Base-by-base conservation (phyloP, 2,797 vertebrate species). In the Pteronotus mesoamericanus region DNA sequence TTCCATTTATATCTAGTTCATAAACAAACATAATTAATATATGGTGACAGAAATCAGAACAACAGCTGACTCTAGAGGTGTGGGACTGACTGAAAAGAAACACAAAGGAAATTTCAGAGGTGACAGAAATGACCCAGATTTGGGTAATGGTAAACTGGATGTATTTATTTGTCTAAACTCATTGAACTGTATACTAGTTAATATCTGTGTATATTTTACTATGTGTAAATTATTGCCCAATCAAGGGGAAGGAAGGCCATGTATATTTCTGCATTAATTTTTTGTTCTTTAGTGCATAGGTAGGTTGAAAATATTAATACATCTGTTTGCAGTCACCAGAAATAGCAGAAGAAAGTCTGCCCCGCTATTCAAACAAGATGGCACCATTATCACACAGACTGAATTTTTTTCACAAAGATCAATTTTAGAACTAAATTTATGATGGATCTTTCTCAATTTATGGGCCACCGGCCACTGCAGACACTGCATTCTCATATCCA, bases 11-110 rank as follows among this genome's bases (percentile, higher is more conserved):
- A 95, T 51, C 5, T 79, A 88, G 83, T 44, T 88, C 86, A 72
- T 79, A 44, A 93, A 71, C 61, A 90, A 79, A 34, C 19, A 90
- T 93, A 95, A 93, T 89, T 84, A 96, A 94, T 44, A 82, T 29
- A 77, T 29, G 44, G 29, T 61, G 51, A 93, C 22, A 75, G 57
- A 68, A 89, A 95, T 78, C 46, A 80, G 48, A 82, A 68, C 8
- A 83, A 42, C 29, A 51, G 26, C 68, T 80, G 39, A 68, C 34
- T 59, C 19, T 72, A 32, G 26, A 29, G 16, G 34, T 22, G 2
- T 4, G 6, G 19, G 21, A 80, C 29, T 51, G 44, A 86, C 80
- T 82, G 82, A 72, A 53, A 85, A 75, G 42, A 89, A 92, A 75
- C 26, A 92, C 42, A 71, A 39, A 89, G 42, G 37, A 82, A 94